Evolutionary conservation across 2,797 vertebrate genomes (phyloP).

Genomic region (Coranthus polyacanthus): DNA sequence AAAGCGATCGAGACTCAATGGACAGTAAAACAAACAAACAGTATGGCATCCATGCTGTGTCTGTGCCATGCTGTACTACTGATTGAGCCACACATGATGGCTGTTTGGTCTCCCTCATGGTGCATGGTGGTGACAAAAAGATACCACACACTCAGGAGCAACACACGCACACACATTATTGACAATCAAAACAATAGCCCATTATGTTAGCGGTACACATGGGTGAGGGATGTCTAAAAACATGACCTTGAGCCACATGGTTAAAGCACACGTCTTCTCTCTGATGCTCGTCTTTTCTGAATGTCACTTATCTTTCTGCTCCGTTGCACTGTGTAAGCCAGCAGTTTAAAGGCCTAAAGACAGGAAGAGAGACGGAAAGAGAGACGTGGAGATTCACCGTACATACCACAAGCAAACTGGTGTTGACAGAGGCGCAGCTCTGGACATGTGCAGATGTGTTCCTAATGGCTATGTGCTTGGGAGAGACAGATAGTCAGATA

Average conservation of each 20-base stretch:
- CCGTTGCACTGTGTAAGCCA: conserved; percentile 50
- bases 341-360: conserved; percentile 33
- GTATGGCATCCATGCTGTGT: neutral
- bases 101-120: conserved; percentile 23
- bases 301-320: conserved; percentile 69
- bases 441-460: conserved; percentile 78
- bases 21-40: too few relatives aligned
- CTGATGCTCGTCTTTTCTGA: conserved; percentile 36
- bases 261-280: conserved; percentile 25
- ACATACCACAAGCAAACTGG: conserved; percentile 71
- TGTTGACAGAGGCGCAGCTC: conserved; percentile 76
- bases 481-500: conserved; percentile 46
- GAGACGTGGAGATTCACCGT: conserved; percentile 36
- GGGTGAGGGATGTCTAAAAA: conserved; percentile 39
- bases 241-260: conserved; percentile 45
- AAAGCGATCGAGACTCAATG: too few relatives aligned
- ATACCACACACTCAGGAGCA: conserved; percentile 39
- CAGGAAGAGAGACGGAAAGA: conserved; percentile 18
- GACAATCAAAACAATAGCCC: conserved; percentile 56
- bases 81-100: neutral
- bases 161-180: conserved; percentile 31
- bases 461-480: conserved; percentile 72
- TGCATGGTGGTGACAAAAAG: conserved; percentile 49
- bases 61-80: conserved; percentile 22
- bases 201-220: conserved; percentile 55